Evolutionary conservation across 2,888 invertebrate genomes (phyloP).

Genomic region (Sylvicola fuscatus): DNA sequence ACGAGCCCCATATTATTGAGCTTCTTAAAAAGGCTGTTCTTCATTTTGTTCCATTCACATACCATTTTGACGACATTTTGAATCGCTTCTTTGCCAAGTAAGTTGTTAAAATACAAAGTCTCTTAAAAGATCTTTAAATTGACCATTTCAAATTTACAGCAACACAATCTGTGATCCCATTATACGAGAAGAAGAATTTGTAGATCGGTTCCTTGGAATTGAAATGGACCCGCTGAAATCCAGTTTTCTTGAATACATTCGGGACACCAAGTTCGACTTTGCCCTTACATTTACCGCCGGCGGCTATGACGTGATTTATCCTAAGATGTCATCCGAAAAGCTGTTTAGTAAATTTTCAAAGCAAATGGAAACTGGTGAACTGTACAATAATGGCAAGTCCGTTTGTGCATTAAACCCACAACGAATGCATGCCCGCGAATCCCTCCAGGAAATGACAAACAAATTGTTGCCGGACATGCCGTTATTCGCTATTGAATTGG

Average conservation of each 20-base stretch:
- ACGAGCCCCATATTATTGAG: conserved; percentile 39
- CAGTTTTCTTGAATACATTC: conserved; percentile 40
- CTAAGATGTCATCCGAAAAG: conserved; percentile 10
- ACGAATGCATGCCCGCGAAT: conserved; percentile 1
- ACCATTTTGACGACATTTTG: conserved; percentile 15
- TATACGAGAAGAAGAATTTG: conserved; percentile 35
- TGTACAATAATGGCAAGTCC: conserved; percentile 11
- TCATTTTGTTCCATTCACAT: conserved; percentile 49
- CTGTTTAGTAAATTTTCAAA: conserved; percentile 17
- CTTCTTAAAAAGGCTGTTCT: conserved; percentile 52
- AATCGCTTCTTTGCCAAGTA: conserved; percentile 17
- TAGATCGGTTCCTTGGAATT: conserved; percentile 27
- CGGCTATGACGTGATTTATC: conserved; percentile 33
- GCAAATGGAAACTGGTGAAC: conserved; percentile 17
- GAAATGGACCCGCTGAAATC: conserved; percentile 16
- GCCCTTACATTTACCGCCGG: conserved; percentile 58
- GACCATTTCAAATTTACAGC: conserved; percentile 9
- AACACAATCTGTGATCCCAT: conserved; percentile 20
- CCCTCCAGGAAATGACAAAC: neutral
- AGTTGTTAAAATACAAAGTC: conserved; percentile 7
- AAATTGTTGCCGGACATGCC: conserved; percentile 22
- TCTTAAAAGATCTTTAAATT: neutral
- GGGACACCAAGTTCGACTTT: conserved; percentile 45
- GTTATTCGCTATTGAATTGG: conserved; percentile 47
- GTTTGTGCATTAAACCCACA: conserved; percentile 2